Evolutionary conservation across 1,140 invertebrate genomes (phyloP), one percentile per base, ranked within the genome.

Genomic region (Goniozus legneri): DNA sequence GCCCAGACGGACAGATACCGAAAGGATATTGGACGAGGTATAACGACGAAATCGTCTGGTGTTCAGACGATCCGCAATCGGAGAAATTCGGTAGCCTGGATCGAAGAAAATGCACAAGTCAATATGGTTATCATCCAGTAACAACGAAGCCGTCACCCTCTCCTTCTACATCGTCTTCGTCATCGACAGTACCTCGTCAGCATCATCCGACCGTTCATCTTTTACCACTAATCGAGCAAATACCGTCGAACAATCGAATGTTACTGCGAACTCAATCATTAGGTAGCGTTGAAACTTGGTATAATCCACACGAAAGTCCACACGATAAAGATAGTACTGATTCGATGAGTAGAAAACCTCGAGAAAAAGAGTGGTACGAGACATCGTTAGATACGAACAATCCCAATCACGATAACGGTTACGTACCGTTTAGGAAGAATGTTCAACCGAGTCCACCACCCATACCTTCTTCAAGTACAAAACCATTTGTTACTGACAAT

Each of bases 361-460:
- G 63, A 44, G 82, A 86, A 54, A 87, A 86, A 58, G 83, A 85
- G 40, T 88, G 86, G 85, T 84, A 84, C 62, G 86, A 88, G 67
- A 87, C 85, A 1, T 84, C 83, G 6, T 62, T 87, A 33, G 85
- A 87, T 71, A 80, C 81, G 0, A 4, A 27, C 10, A 27, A 27
- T 6, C 4, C 4, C 24, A 4, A 27, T 27, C 24, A 27, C 10
- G 4, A 27, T 10, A 27, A 27, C 10, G 4, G 10, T 10, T 10
- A 27, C 24, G 44, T 64, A 40, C 50, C 51, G 2, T 67, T 71
- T 32, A 68, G 68, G 7, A 50, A 70, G 20, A 62, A 61, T 21
- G 62, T 62, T 47, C 56, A 55, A 3, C 44, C 55, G 12, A 51
- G 37, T 18, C 12, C 45, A 1, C 45, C 45, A 3, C n/a, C n/a